Conservation (phyloP, 2,797 vertebrate species). For the Trachurus trachurus region DNA sequence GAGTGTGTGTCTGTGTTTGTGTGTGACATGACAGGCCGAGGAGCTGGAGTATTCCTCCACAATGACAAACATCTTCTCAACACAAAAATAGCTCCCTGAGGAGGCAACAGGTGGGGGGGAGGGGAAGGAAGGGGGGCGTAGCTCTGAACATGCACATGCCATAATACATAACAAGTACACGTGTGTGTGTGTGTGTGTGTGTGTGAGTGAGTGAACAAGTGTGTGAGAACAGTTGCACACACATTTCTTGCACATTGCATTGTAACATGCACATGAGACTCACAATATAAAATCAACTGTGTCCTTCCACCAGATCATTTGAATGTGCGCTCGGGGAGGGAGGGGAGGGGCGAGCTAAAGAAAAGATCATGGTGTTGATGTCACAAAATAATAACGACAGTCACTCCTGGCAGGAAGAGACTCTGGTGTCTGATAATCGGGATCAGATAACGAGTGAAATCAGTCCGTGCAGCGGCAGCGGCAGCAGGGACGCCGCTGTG, state of each 20-base stretch:
- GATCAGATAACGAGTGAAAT: constrained; percentile 49
- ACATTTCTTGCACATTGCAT: constrained; percentile 1
- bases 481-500: constrained; percentile 8
- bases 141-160: constrained; percentile 32
- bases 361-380: constrained; percentile 19
- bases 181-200: neutral
- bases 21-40: neutral
- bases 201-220: constrained; percentile 1
- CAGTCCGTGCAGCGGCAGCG: constrained; percentile 13
- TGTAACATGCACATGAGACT: neutral
- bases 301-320: neutral
- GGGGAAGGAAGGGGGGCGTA: no score
- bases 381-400: constrained; percentile 25
- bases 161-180: constrained; percentile 45
- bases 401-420: constrained; percentile 15
- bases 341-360: neutral
- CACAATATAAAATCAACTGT: neutral
- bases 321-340: neutral
- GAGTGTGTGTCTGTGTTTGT: no score
- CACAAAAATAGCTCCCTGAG: constrained; percentile 62
- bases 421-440: constrained; percentile 12
- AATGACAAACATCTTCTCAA: constrained; percentile 66
- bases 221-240: constrained; percentile 31
- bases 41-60: constrained; percentile 56
- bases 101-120: constrained; percentile 66